Percentiles rank a stretch among this genome's conserved stretches.
Conservation (phyloP, 2,113 vertebrate genomes). For the Silurus glanis region DNA sequence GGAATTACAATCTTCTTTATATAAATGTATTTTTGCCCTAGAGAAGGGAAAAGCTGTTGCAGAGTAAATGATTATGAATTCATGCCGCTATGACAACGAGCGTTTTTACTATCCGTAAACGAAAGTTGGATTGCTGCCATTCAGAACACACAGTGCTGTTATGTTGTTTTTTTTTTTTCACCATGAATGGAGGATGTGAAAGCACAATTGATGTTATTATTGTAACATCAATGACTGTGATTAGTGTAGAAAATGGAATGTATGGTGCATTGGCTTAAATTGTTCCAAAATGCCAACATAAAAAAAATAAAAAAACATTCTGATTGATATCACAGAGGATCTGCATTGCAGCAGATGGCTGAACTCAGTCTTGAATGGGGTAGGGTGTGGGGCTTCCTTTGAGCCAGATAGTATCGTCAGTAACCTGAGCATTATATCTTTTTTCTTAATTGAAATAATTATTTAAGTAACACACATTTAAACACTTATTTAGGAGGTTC, state of each 20-base stretch:
- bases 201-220: slow-evolving; percentile 39
- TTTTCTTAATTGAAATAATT: neutral
- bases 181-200: slow-evolving; percentile 26
- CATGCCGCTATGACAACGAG: slow-evolving; percentile 5
- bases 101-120: slow-evolving; percentile 11
- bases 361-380: slow-evolving; percentile 44
- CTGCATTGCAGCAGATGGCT: slow-evolving; percentile 43
- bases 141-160: slow-evolving; percentile 15
- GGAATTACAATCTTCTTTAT: neutral
- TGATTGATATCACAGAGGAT: slow-evolving; percentile 40
- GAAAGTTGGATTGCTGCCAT: slow-evolving; percentile 27
- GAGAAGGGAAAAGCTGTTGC: slow-evolving; percentile 17
- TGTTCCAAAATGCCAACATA: slow-evolving; percentile 38
- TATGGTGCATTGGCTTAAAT: slow-evolving; percentile 32
- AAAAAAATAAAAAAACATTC: slow-evolving; percentile 37
- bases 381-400: slow-evolving; percentile 17
- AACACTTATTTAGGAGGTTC: neutral
- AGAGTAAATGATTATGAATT: slow-evolving; percentile 10
- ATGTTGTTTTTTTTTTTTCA: neutral
- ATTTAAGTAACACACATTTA: neutral
- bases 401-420: slow-evolving; percentile 3
- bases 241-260: slow-evolving; percentile 32
- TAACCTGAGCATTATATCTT: neutral
- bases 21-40: neutral
- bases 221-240: slow-evolving; percentile 42